Evolutionary conservation across 2,113 vertebrate species (phyloP).

Genomic region (Passer montanus): DNA sequence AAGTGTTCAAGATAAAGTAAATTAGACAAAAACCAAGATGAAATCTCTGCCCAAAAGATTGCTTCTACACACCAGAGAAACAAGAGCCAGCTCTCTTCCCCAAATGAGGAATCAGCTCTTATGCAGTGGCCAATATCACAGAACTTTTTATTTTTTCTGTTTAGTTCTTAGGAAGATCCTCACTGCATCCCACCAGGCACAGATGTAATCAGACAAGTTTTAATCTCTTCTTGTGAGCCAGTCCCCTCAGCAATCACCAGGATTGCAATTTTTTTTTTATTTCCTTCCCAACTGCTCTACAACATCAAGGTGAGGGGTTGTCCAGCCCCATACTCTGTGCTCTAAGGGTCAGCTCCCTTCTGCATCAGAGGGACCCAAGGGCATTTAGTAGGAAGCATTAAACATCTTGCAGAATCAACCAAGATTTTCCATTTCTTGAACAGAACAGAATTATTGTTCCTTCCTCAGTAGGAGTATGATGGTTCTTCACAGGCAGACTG

Average conservation of each 20-base stretch:
- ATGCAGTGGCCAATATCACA: background rate
- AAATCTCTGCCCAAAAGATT: background rate
- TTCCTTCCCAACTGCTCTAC: background rate
- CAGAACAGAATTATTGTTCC: background rate
- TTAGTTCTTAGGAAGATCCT: background rate
- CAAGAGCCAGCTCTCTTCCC: background rate
- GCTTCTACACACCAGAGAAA: background rate
- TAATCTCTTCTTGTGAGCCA: background rate
- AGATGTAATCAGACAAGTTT: constrained; percentile 5
- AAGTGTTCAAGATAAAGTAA: background rate
- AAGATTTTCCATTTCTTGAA: background rate
- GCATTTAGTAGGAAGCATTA: background rate
- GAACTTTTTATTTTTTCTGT: background rate
- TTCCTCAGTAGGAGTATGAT: background rate
- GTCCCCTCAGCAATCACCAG: background rate
- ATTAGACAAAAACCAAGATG: background rate
- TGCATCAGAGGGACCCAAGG: background rate
- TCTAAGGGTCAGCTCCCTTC: background rate
- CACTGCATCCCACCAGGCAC: background rate
- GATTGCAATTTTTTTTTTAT: background rate
- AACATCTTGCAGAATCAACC: background rate
- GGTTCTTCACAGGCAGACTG: background rate
- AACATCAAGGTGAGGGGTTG: background rate
- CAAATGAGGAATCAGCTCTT: background rate
- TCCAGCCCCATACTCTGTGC: background rate